phyloP scores from a whole-genome alignment of 2,888 invertebrate genomes.

The Acholoe squamosa region DNA sequence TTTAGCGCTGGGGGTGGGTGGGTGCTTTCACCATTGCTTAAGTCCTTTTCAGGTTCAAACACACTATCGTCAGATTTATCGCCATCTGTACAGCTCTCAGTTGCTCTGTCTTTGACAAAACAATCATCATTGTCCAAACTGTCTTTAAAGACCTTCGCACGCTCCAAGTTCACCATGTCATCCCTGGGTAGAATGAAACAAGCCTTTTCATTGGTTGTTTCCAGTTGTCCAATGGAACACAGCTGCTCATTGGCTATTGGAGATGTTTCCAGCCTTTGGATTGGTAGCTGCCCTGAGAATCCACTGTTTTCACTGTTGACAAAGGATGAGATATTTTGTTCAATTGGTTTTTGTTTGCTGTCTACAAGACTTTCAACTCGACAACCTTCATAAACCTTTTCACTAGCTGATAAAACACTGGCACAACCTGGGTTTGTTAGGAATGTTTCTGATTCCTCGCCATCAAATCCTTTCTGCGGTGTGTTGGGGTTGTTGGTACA shows the following conservation, averaged over 20 bases:
- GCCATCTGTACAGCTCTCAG: not conserved
- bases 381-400: no score
- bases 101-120: not conserved
- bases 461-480: no score
- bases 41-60: not conserved
- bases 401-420: no score
- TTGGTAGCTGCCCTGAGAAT: not conserved
- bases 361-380: no score
- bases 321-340: no score
- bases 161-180: conserved; percentile 59
- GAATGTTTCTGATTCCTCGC: no score
- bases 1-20: not conserved
- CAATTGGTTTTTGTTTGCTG: no score
- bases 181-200: conserved; percentile 11
- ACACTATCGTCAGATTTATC: not conserved
- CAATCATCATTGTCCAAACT: conserved; percentile 17
- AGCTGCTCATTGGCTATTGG: not conserved
- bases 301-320: no score
- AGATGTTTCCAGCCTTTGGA: not conserved
- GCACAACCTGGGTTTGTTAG: no score
- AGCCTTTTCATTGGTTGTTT: not conserved
- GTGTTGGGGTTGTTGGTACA: no score
- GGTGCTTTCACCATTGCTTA: not conserved
- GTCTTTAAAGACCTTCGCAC: conserved; percentile 45
- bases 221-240: not conserved